Base-by-base conservation (phyloP, 2,888 invertebrate species). In the Drosophila nr. perissopoda region DNA sequence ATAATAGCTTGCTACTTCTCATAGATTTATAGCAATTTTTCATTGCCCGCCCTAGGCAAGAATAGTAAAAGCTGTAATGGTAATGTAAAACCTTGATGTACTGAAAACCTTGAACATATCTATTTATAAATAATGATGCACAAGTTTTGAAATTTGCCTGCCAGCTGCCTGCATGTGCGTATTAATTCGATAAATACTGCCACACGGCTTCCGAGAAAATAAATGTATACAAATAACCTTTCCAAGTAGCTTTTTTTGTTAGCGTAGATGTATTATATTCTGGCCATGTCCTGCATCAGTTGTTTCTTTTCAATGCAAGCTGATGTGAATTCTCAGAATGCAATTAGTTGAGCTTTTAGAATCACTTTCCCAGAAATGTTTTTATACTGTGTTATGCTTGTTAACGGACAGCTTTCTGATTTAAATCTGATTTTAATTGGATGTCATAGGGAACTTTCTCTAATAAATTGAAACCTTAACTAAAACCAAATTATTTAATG, bases 1-100 rank as follows among this genome's bases (percentile, higher is more conserved):
- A 42, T 5, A 21, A 5, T n/a, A 42, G 11, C 21, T 16, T 21
- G 21, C 13, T 21, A 3, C 4, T 16, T 0, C 7, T 1, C 21
- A 21, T 21, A 7, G 21, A 21, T 45, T 45, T 13, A 7, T 21
- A 16, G 8, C 0, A 25, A 25, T 16, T 45, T 45, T 4, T 8
- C 8, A 5, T 11, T 42, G 42, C 5, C 5, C 11, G 42, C 21
- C 21, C 4, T 2, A 16, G 36, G 36, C 36, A 5, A 13, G 21
- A 42, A 2, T 42, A 21, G 11, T 11, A 11, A 21, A 42, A 21
- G 5, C 21, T 11, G 11, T 21, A 42, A 21, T 21, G 4, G 21
- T 0, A 42, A 6, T 21, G 21, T 11, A 0, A 0, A 21, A 21
- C 11, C 11, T 1, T 4, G 5, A 42, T 42, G 2, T 1, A 11